phyloP scores from a whole-genome alignment of 2,888 invertebrate genomes.

The Tridacna crocea region DNA sequence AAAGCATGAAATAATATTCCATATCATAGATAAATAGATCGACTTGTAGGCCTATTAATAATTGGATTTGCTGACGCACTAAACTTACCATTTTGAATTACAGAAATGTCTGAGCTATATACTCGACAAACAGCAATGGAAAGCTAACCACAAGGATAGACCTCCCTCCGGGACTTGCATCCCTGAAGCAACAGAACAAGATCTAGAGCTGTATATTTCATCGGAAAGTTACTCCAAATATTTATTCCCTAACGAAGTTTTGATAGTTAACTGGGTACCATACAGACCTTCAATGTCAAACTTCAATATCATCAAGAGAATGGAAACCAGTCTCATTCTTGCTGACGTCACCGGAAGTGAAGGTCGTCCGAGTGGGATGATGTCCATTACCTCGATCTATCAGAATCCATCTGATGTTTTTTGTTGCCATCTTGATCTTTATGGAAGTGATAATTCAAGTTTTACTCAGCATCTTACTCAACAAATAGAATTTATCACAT shows the following conservation, averaged over 20 bases:
- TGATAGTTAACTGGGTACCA: constrained; percentile 17
- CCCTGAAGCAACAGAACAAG: background rate
- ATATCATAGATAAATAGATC: no score
- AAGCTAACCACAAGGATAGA: background rate
- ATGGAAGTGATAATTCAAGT: constrained; percentile 1
- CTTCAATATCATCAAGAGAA: background rate
- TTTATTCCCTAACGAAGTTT: constrained; percentile 14
- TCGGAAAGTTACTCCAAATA: background rate
- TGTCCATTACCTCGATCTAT: background rate
- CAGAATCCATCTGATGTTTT: background rate
- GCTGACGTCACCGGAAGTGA: background rate
- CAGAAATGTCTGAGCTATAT: constrained; percentile 2
- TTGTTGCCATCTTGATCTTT: constrained; percentile 16
- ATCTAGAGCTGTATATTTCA: constrained; percentile 1
- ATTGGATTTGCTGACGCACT: no score
- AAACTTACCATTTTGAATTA: background rate
- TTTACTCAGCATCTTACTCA: constrained; percentile 14
- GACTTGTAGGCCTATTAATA: no score
- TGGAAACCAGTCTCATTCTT: background rate
- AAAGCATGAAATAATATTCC: no score
- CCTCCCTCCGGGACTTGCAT: background rate
- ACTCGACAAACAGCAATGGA: background rate
- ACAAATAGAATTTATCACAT: background rate
- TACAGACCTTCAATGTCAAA: constrained; percentile 12
- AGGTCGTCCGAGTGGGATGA: background rate